Evolutionary conservation across 2,113 vertebrate genomes (phyloP).

Genomic region (Crotalus helleri): DNA sequence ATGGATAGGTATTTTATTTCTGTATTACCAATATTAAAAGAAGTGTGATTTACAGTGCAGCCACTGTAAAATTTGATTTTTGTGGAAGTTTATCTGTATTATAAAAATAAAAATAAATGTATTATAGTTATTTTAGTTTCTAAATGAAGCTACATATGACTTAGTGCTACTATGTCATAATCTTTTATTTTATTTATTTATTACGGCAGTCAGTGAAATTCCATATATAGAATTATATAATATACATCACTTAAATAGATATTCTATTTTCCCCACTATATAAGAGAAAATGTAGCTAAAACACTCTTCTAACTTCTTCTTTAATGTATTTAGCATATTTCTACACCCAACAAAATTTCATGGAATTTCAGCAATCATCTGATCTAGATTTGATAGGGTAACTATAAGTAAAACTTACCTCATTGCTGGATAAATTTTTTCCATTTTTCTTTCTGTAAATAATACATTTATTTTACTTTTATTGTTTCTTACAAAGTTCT

Average conservation of each 20-base stretch:
- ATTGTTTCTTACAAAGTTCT: slow-evolving; percentile 14
- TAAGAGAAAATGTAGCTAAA: neutral
- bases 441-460: slow-evolving; percentile 79
- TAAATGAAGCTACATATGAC: neutral
- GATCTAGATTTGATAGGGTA: neutral
- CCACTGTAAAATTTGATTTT: neutral
- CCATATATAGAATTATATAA: neutral
- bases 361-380: neutral
- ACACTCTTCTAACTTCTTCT: neutral
- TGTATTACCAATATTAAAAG: neutral
- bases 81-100: neutral
- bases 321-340: neutral
- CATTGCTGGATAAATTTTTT: slow-evolving; percentile 73
- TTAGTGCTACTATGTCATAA: neutral
- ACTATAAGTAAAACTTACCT: slow-evolving; percentile 72
- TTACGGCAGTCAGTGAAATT: neutral
- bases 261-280: neutral
- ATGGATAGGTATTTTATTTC: neutral
- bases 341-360: neutral
- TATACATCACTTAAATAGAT: neutral
- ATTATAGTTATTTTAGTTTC: neutral
- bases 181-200: neutral
- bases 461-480: slow-evolving; percentile 46
- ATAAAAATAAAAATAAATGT: neutral
- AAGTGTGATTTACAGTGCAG: neutral